Conservation (phyloP, 2,888 invertebrate species). For the Criorhina ranunculi region DNA sequence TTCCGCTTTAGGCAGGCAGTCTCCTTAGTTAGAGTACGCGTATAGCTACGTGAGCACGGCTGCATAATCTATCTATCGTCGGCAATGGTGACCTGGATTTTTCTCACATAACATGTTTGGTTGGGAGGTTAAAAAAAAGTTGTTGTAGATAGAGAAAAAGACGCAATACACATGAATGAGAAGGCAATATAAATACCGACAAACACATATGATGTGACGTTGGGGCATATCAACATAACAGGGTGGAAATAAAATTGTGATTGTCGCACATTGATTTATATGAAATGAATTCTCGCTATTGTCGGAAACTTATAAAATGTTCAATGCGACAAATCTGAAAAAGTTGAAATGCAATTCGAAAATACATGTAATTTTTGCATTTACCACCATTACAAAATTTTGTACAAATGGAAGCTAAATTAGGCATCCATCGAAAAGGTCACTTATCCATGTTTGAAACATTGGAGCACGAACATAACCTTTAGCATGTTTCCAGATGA, state of each 20-base stretch:
- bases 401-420: too few species aligned
- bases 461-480: too few species aligned
- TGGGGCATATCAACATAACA: conserved; percentile 31
- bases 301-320: not conserved
- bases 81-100: conserved; percentile 73
- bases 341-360: not conserved
- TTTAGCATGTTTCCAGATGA: too few species aligned
- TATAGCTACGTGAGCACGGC: conserved; percentile 66
- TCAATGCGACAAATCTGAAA: not conserved
- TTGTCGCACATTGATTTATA: conserved; percentile 13
- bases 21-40: conserved; percentile 31
- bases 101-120: conserved; percentile 72
- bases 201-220: conserved; percentile 23
- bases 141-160: conserved; percentile 57
- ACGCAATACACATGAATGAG: conserved; percentile 62
- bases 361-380: too few species aligned
- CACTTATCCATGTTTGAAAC: too few species aligned
- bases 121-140: conserved; percentile 30
- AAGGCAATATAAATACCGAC: conserved; percentile 44
- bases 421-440: too few species aligned
- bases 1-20: conserved; percentile 8
- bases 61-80: conserved; percentile 68
- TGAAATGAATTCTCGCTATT: conserved; percentile 6
- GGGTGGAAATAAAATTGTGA: conserved; percentile 20
- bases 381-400: too few species aligned